Base-by-base conservation (phyloP, 1,140 invertebrate genomes). In the Octopus sinensis region DNA sequence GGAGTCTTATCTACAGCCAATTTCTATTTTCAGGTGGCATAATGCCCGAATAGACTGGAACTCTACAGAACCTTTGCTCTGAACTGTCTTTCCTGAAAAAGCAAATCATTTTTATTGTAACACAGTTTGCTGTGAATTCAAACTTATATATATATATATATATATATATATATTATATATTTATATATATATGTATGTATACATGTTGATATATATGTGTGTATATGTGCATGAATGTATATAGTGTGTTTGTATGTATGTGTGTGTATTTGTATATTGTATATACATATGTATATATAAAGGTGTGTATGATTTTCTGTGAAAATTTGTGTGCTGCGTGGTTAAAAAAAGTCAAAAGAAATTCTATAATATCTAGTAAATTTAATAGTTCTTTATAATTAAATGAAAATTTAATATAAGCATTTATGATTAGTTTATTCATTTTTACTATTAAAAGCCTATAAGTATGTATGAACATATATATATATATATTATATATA, bases 11-110 rank as follows among this genome's bases (percentile, higher is more conserved):
- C 30, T 79, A 23, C 23, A 76, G 13, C 30, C 82, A 78, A 43
- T 78, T 84, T 80, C 30, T 78, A 81, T 43, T 86, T 88, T 76
- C 81, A 91, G 90, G 79, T 91, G 90, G 90, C 79, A 83, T 80
- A 88, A 87, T 82, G 90, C 90, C 53, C 83, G 87, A 77, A 87
- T 92, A 23, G 88, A 91, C 84, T 92, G 92, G 92, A 92, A 92
- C 86, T 91, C 90, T 30, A 86, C 82, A 76, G 87, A 89, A 75
- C 88, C 88, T 62, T 85, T 88, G 81, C 82, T 88, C 13, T 87
- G 77, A 84, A 79, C 13, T 79, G 17, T 13, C 13, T 5, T 23
- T 23, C 68, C 30, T 43, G 30, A 43, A 43, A 43, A 43, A 43
- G 30, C 30, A 43, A 43, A 43, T 43, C 30, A 43, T 43, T 43